phyloP scores from a whole-genome alignment of 1,140 invertebrate genomes.

The Drosophila ambigua region DNA sequence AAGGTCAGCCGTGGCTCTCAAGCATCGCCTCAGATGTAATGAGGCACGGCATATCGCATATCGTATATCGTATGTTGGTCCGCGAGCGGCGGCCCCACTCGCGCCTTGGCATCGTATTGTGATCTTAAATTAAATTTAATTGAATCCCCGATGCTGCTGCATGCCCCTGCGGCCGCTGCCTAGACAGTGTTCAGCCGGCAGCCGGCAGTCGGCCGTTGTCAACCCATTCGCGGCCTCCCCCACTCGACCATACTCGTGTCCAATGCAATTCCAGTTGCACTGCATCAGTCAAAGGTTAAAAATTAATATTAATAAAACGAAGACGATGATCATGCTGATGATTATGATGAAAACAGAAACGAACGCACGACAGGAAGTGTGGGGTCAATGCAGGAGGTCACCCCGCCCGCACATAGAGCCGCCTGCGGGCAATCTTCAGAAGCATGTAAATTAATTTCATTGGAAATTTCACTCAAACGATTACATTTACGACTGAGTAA shows the following conservation, averaged over 20 bases:
- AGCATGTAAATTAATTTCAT: constrained; percentile 33
- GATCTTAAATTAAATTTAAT: constrained; percentile 84
- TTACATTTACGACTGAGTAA: not conserved
- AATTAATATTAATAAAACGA: constrained; percentile 71
- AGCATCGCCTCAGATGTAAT: constrained; percentile 57
- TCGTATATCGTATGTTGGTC: constrained; percentile 26
- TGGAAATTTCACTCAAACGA: constrained; percentile 38
- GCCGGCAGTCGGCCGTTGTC: constrained; percentile 27
- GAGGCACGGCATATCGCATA: constrained; percentile 52
- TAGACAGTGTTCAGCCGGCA: constrained; percentile 43
- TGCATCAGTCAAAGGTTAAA: constrained; percentile 76
- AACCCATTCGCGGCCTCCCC: constrained; percentile 33
- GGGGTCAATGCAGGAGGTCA: constrained; percentile 68
- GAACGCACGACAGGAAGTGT: constrained; percentile 62
- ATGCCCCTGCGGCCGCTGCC: constrained; percentile 25
- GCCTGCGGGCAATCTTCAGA: not conserved
- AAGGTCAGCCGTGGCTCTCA: constrained; percentile 71
- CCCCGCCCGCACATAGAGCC: constrained; percentile 31
- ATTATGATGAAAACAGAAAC: too few relatives aligned
- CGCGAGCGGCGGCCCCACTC: constrained; percentile 6
- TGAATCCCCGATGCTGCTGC: constrained; percentile 74
- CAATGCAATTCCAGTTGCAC: constrained; percentile 27
- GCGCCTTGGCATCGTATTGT: constrained; percentile 64
- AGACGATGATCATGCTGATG: constrained; percentile 36
- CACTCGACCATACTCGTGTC: constrained; percentile 8